phyloP scores from a whole-genome alignment of 2,888 invertebrate species.

The Copidosoma aretas region DNA sequence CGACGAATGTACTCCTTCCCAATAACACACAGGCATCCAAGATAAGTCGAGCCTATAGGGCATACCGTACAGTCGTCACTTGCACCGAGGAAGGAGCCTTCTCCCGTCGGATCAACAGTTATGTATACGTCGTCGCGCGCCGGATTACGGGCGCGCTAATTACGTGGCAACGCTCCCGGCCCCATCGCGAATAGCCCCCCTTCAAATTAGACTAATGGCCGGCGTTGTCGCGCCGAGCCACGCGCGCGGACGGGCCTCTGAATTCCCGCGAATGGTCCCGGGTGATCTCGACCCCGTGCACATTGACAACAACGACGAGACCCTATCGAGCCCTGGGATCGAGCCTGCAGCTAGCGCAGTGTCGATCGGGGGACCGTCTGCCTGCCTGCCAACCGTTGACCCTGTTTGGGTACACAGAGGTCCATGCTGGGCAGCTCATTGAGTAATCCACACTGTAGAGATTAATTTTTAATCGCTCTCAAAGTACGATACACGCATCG shows the following conservation, averaged over 20 bases:
- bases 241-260: neutral
- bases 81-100: neutral
- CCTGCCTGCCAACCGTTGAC: too few species aligned
- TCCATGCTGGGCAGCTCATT: too few species aligned
- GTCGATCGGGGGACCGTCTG: too few species aligned
- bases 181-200: conserved; percentile 50
- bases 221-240: conserved; percentile 26
- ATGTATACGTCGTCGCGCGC: conserved; percentile 15
- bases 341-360: conserved; percentile 42
- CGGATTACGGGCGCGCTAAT: conserved; percentile 57
- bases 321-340: neutral
- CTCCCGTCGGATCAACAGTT: conserved; percentile 3
- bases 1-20: too few species aligned
- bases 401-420: too few species aligned
- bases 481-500: too few species aligned
- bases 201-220: conserved; percentile 53
- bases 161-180: conserved; percentile 56
- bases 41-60: too few species aligned
- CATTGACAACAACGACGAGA: neutral
- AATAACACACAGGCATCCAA: too few species aligned
- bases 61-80: neutral
- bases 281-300: neutral
- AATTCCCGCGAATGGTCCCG: neutral
- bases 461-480: too few species aligned
- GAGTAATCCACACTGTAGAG: too few species aligned